Percentiles rank a stretch among this genome's conserved stretches.
These are phyloP conservation scores for Leuctra nigra DNA, from an alignment of 2,888 invertebrate genomes.

Conservation along the genomic window DNA sequence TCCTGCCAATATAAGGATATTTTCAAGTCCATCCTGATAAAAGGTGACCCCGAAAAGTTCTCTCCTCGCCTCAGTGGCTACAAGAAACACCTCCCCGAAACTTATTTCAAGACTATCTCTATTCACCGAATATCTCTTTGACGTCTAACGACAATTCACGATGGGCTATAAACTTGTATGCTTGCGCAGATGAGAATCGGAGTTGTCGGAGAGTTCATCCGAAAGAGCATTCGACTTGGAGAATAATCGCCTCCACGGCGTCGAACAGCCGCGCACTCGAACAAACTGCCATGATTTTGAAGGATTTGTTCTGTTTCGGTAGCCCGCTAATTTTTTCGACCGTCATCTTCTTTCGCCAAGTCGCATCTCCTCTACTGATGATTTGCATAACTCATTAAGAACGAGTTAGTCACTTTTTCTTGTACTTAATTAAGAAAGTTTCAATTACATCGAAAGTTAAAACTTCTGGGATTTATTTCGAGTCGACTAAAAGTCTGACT, in stretches of 20 bases:
- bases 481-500: slow-evolving; percentile 19
- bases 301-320: slow-evolving; percentile 15
- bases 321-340: slow-evolving; percentile 11
- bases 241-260: too few species aligned
- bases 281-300: slow-evolving; percentile 8
- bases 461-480: slow-evolving; percentile 24
- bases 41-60: slow-evolving; percentile 9
- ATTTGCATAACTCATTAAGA: slow-evolving; percentile 30
- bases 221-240: too few species aligned
- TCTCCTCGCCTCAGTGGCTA: not conserved
- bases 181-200: slow-evolving; percentile 16
- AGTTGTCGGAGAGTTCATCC: not conserved
- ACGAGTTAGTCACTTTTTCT: slow-evolving; percentile 29
- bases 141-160: slow-evolving; percentile 15
- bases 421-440: slow-evolving; percentile 29
- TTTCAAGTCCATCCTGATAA: slow-evolving; percentile 16
- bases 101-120: slow-evolving; percentile 7
- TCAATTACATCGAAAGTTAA: slow-evolving; percentile 26
- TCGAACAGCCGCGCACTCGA: not conserved
- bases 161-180: slow-evolving; percentile 18
- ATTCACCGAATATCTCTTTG: slow-evolving; percentile 9
- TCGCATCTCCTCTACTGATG: slow-evolving; percentile 14
- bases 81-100: slow-evolving; percentile 4
- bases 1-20: slow-evolving; percentile 16
- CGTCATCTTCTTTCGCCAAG: not conserved